Base-by-base conservation (phyloP, 2,888 invertebrate genomes). In the Ceramica pisi region DNA sequence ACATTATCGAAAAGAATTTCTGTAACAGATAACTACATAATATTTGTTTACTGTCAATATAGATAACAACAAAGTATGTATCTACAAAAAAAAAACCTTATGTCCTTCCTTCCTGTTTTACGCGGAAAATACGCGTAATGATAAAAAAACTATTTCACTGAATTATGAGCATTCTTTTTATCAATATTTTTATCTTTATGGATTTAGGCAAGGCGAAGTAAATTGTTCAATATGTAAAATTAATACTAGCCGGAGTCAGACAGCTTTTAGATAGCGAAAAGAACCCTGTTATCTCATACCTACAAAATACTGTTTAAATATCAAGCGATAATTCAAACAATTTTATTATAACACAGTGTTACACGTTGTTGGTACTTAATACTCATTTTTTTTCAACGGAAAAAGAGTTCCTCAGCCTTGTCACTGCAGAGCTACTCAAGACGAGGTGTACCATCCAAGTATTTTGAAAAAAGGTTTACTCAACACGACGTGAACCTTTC, bases 151-250 rank as follows among this genome's bases (percentile, higher is more conserved):
- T 4, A 57, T 38, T 75, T 56, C 35, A 50, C 19, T 50, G 16
- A 67, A 21, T 50, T 44, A 10, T 31, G 21, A 21, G 41, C 35
- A 63, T 63, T 77, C 0, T 48, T 76, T 46, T 48, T 19, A 61
- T 61, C 44, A 19, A 23, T 48, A 31, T 44, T 31, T 21, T 74
- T 63, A 57, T 72, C 44, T 48, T 16, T 51, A 50, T 55, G 35
- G 38, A 67, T 67, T 59, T 41, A 23, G 23, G 38, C 53, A 41
- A 48, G 12, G 41, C 55, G 23, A 19, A 16, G 19, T 60, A 46
- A 55, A 63, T 41, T 19, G 21, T 48, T 55, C 9, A 16, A 55
- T 48, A 72, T 46, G 21, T 9, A 38, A 38, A 62, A 61, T 53
- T 44, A 35, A 51, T 44, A 61, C 35, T 19, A 26, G n/a, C 5